A percentile compares a stretch with the other conserved stretches of the same genome.
Conservation (phyloP, 2,888 invertebrate species). For the Cremastobaeus sp. region DNA sequence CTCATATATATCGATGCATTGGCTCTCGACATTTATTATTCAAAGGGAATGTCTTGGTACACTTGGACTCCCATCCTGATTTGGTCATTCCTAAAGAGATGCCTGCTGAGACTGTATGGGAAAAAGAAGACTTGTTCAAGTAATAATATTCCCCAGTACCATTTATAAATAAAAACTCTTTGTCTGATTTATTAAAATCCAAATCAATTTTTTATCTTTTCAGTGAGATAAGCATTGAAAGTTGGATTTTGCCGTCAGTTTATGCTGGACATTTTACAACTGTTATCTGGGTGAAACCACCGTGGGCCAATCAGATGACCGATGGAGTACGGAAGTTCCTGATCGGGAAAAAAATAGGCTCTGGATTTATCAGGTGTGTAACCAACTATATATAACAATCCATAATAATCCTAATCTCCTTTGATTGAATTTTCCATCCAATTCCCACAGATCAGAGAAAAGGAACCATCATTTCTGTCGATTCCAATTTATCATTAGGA, state of each 20-base stretch:
- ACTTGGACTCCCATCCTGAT: slow-evolving; percentile 96
- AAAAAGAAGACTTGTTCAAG: slow-evolving; percentile 85
- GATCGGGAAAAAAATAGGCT: slow-evolving; percentile 86
- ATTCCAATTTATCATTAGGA: too few relatives aligned
- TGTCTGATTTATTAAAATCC: too few relatives aligned
- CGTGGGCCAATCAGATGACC: slow-evolving; percentile 91
- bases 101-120: slow-evolving; percentile 86
- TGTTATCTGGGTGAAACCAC: slow-evolving; percentile 92
- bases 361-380: slow-evolving; percentile 80
- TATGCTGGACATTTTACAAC: slow-evolving; percentile 90
- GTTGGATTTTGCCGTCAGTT: slow-evolving; percentile 93
- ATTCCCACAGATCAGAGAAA: too few relatives aligned
- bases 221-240: slow-evolving; percentile 89
- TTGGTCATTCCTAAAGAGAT: slow-evolving; percentile 90
- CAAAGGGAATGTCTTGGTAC: slow-evolving; percentile 86
- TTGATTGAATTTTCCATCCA: too few relatives aligned
- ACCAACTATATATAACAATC: not conserved
- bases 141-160: slow-evolving; percentile 67
- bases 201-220: slow-evolving; percentile 14
- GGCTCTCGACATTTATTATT: slow-evolving; percentile 90
- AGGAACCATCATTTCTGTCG: too few relatives aligned
- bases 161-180: too few relatives aligned
- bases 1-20: slow-evolving; percentile 87
- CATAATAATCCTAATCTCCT: too few relatives aligned
- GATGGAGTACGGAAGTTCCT: slow-evolving; percentile 84